phyloP scores from a whole-genome alignment of 2,113 vertebrate genomes.

The Xerus inauris region DNA sequence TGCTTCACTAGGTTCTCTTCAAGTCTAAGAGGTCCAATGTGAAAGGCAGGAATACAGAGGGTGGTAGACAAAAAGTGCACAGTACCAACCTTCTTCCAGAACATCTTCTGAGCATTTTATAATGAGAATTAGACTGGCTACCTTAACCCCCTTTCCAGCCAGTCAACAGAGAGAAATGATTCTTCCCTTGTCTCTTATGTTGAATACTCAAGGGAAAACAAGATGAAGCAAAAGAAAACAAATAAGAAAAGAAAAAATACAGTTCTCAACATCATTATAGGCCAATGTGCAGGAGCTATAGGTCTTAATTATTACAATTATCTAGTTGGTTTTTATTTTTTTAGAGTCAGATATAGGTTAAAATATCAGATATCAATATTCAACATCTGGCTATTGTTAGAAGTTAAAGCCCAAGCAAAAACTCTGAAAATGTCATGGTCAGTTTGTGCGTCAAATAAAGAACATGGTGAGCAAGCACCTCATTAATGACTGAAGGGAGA shows the following conservation, averaged over 20 bases:
- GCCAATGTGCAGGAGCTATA: not conserved
- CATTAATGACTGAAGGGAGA: constrained; percentile 20
- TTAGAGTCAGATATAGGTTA: not conserved
- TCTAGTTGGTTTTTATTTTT: not conserved
- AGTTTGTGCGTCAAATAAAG: constrained; percentile 13
- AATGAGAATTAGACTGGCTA: not conserved
- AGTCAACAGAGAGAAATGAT: not conserved
- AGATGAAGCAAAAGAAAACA: not conserved
- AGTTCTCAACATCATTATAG: not conserved
- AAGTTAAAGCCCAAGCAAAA: constrained; percentile 24
- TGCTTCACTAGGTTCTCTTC: not conserved
- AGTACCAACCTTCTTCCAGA: not conserved
- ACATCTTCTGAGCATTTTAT: not conserved
- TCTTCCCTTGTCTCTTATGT: not conserved
- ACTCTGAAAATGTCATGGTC: not conserved
- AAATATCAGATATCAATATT: constrained; percentile 8
- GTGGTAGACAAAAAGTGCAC: not conserved
- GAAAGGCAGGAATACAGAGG: not conserved
- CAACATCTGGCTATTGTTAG: not conserved
- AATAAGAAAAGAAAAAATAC: too few species aligned
- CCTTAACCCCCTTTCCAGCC: not conserved
- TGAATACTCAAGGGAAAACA: not conserved
- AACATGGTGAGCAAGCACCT: not conserved
- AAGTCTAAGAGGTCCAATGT: not conserved
- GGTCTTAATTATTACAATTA: not conserved